Evolutionary conservation across 1,140 invertebrate genomes (phyloP), one percentile per base, ranked within the genome.

Genomic region (Solen grandis): DNA sequence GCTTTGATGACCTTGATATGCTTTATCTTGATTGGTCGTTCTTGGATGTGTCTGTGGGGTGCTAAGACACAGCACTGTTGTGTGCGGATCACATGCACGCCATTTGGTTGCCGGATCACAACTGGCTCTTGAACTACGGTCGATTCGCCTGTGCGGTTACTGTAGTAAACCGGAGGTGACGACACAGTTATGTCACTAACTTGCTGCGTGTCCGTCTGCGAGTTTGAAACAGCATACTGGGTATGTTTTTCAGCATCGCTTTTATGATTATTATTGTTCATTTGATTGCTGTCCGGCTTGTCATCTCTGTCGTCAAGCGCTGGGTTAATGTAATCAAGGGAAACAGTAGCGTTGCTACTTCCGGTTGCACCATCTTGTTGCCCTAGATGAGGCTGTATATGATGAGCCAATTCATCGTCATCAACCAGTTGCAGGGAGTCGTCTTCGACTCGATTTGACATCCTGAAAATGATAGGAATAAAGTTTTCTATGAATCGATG

Each of bases 1-100:
- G 74, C 59, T 66, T 86, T 87, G 4, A 85, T 27, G 19, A 84
- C 31, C 66, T 66, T 81, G 3, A 87, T 77, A 69, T 78, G 65
- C 29, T 59, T 81, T 27, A 86, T 57, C 25, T 65, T 81, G 16
- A 88, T 59, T 5, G 86, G 86, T 57, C 60, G 50, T 16, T 77
- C 78, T n/a, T 68, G 41, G 57, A 16, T 36, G 22, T 36, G 41
- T 16, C 31, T 52, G 16, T 60, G 57, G 19, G 22, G 29, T 3
- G 46, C 66, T 25, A n/a, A 33, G n/a, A 72, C 52, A 38, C 50
- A 65, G 41, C 62, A 68, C 25, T 78, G 60, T 31, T 60, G 73
- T 5, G 84, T 85, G 25, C 68, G 35, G 27, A 85, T 85, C 38
- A 76, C 77, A 4, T 55, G 62, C 22, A 76, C 50, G 38, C 84